Evolutionary conservation across 1,140 invertebrate genomes (phyloP), one percentile per base, ranked within the genome.

Genomic region (Oryctes rhinoceros): DNA sequence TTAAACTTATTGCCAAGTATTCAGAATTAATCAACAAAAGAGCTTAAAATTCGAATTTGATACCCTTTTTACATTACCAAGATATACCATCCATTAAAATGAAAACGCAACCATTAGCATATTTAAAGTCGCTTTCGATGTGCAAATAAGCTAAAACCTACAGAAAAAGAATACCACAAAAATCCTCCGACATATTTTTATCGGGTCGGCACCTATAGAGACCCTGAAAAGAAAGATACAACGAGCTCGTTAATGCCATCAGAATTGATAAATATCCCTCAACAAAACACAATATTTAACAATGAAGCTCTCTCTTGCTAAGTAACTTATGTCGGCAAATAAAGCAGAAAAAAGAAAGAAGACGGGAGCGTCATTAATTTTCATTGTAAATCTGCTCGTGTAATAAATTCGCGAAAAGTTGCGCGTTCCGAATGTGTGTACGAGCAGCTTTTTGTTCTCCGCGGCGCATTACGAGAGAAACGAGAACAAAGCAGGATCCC

Each of bases 261-360:
- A 71, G 65, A 71, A 71, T 71, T 71, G 65, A 71, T 71, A 71
- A 71, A 71, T 71, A 11, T 71, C 65, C 7, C 65, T 35, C 35
- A 15, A 35, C 65, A 71, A 71, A 71, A 71, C 65, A 71, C 65
- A 71, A 71, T 71, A 71, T 71, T 35, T 71, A 71, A 71, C 65
- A 71, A 71, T 30, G 65, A 71, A 71, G 65, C 24, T 20, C 15
- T n/a, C 15, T n/a, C 15, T 18, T 3, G 13, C 35, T 71, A 71
- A 71, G 65, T 71, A 71, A 71, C 65, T 37, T 37, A 37, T 30
- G 20, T 37, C 65, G 65, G 65, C 11, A 71, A 71, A 71, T 71
- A 71, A 71, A 71, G 9, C 65, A 37, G 24, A 24, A 37, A 30
- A 24, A 71, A n/a, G 18, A 44, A 44, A 44, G 13, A 13, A 62